Evolutionary conservation across 2,888 invertebrate genomes (phyloP).

Genomic region (Drosophila infuscata): DNA sequence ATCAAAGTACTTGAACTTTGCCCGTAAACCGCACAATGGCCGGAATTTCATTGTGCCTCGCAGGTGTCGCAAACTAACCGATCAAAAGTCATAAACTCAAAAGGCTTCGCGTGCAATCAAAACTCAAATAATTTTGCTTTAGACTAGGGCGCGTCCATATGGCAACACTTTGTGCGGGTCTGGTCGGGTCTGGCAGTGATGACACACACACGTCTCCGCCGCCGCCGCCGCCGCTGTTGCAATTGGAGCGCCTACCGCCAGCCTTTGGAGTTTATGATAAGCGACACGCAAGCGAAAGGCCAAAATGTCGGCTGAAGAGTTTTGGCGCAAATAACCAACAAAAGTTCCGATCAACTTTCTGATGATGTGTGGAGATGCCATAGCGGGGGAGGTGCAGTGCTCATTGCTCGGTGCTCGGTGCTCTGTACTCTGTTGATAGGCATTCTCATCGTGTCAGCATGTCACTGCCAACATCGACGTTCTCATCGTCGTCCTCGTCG

Average conservation of each 20-base stretch:
- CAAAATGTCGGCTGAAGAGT: constrained; percentile 36
- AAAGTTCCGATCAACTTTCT: constrained; percentile 50
- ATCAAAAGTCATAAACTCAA: constrained; percentile 71
- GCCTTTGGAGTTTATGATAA: constrained; percentile 73
- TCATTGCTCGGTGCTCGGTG: background rate
- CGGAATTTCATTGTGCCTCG: constrained; percentile 23
- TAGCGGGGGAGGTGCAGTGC: background rate
- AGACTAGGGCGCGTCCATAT: constrained; percentile 52
- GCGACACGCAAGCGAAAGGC: constrained; percentile 75
- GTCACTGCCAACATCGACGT: constrained; percentile 49
- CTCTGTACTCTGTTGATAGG: constrained; percentile 27
- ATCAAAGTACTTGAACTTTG: constrained; percentile 76
- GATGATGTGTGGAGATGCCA: constrained; percentile 59
- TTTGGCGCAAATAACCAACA: constrained; percentile 68
- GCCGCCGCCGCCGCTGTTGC: constrained; percentile 59
- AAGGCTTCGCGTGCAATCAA: constrained; percentile 63
- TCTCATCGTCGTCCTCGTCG: constrained; percentile 14
- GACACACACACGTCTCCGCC: constrained; percentile 79
- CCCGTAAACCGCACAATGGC: constrained; percentile 60
- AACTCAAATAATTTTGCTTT: constrained; percentile 25
- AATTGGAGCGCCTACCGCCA: constrained; percentile 70
- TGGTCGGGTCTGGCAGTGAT: constrained; percentile 60
- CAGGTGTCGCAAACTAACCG: constrained; percentile 68
- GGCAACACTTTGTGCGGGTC: constrained; percentile 62
- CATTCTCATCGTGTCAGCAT: constrained; percentile 65